These are phyloP conservation scores for Sinelater perroti DNA, from an alignment of 2,888 invertebrate species.

Conservation along the genomic window DNA sequence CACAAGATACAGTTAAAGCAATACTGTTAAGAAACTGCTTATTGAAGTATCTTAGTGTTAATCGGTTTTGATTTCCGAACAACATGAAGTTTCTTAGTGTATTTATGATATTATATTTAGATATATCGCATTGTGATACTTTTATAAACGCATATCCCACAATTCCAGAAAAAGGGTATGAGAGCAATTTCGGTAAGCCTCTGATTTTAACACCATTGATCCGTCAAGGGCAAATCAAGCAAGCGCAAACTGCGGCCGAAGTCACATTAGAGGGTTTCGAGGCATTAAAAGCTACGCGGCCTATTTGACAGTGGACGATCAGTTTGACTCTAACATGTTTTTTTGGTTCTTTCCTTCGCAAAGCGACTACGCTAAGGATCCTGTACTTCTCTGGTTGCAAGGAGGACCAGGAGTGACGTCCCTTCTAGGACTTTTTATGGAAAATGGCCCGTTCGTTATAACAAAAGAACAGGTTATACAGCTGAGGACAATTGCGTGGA, in stretches of 20 bases:
- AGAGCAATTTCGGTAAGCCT: constrained; percentile 66
- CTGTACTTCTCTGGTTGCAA: constrained; percentile 84
- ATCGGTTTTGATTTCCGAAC: too few species aligned
- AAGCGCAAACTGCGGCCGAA: constrained; percentile 64
- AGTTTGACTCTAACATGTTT: constrained; percentile 82
- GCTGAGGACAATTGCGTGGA: constrained; percentile 82
- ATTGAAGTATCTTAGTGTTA: too few species aligned
- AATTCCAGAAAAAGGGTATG: too few species aligned
- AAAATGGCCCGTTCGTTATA: constrained; percentile 81
- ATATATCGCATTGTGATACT: too few species aligned
- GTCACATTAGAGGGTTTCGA: constrained; percentile 69
- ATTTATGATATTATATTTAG: too few species aligned
- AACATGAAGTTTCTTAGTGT: too few species aligned
- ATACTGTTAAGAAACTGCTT: too few species aligned
- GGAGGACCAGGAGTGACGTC: constrained; percentile 87
- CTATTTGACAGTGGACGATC: constrained; percentile 83
- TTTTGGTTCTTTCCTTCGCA: constrained; percentile 91
- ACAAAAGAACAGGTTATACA: constrained; percentile 59
- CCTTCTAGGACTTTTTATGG: constrained; percentile 81
- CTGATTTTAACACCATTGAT: constrained; percentile 80
- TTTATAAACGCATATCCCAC: too few species aligned
- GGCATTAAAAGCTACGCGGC: constrained; percentile 77
- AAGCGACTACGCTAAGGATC: constrained; percentile 64
- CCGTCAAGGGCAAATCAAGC: constrained; percentile 73
- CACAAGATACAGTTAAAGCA: too few species aligned